Base-by-base conservation (phyloP, 2,888 invertebrate genomes). In the Amblyjoppa fuscipennis region DNA sequence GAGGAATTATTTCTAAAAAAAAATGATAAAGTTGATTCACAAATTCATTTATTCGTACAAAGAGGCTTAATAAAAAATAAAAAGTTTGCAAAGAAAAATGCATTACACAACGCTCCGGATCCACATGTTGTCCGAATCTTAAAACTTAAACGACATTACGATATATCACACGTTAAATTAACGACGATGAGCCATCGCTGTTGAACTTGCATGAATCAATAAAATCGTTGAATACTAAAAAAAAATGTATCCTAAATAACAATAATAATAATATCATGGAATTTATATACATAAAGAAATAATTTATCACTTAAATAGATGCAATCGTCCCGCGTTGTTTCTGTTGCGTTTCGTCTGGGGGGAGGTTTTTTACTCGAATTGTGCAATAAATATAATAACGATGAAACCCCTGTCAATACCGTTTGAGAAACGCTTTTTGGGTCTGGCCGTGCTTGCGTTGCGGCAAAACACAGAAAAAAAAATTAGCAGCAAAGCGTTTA, bases 31-130 rank as follows among this genome's bases (percentile, higher is more conserved):
- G 0, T 53, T 49, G 45, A 66, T 75, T 31, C 64, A 68, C 61
- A 66, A 70, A 75, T 79, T 82, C 79, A 75, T 87, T 88, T 83
- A 83, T 84, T 84, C 79, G 85, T 83, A 83, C 3, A 13, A 45
- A 45, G 59, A 16, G 38, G 38, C 11, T 59, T 9, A 25, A 59
- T 59, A 28, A 25, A 56, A 87, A 75, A 84, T 25, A 82, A 85
- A 89, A 81, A 88, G 84, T 61, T 85, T 93, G 93, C 93, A 93
- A 93, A 91, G 89, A 91, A 93, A 45, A 93, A 92, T 94, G 93
- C 94, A 93, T 91, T 94, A 93, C 94, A 91, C 61, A 89, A 87
- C 89, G 89, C 88, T 93, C 92, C 92, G 90, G 89, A 87, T 85
- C 84, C 53, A 56, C 83, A 73, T 85, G 13, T 87, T 89, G 87